Base-by-base conservation (phyloP, 1,140 invertebrate species). In the Plutomurus gul region DNA sequence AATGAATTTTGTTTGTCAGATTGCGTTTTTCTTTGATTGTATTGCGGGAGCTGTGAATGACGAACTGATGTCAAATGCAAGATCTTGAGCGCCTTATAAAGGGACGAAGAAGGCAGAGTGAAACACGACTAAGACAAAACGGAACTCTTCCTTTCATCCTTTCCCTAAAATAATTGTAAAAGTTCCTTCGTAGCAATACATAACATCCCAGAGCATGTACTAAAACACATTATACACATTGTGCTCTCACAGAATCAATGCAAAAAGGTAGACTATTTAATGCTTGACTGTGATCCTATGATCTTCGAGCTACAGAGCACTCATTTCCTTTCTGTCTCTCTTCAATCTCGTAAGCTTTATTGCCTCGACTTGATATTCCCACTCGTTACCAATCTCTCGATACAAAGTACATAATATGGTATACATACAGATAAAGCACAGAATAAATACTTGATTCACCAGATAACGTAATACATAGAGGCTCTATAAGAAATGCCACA, bases 81-180 rank as follows among this genome's bases (percentile, higher is more conserved):
- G 30, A 65, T 65, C 18, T 25, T 30, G 11, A 33, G 27, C 56
- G 18, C 27, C 36, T 65, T 65, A 65, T 65, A 65, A 65, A 65
- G 56, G 56, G 7, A 33, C 36, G 56, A 33, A 27, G 56, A 65
- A 30, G 11, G 27, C 27, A 49, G 46, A 33, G 56, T 11, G 56
- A 65, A 33, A 27, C 25, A 65, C 22, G 25, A 60, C 51, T 30
- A 30, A 65, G n/a, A n/a, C n/a, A n/a, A n/a, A 65, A 65, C 47
- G 56, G 56, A 65, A 65, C 56, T 65, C 56, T 65, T 65, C 56
- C 56, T 65, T 65, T 30, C 27, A 33, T 65, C 56, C 25, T 33
- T 65, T 65, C 56, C 36, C 56, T 65, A 33, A n/a, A 13, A n/a
- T 65, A 65, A 65, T 65, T 65, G 56, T 65, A 65, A 65, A 65